Conservation (phyloP, 1,140 invertebrate species). For the Eupristina koningsbergeri region DNA sequence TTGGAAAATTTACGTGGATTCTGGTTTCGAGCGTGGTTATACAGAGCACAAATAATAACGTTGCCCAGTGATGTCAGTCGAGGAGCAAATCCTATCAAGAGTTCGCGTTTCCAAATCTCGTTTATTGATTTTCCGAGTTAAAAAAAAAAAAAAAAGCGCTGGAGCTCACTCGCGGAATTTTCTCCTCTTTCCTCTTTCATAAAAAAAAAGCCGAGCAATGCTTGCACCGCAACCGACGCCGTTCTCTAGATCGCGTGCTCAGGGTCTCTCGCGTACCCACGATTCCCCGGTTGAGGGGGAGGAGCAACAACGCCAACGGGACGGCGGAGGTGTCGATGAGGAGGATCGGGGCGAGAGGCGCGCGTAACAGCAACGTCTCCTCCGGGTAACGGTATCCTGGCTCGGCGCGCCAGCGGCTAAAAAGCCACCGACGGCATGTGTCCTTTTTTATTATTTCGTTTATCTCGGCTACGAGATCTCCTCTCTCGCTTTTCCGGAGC, state of each 20-base stretch:
- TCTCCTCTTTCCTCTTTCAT: not conserved
- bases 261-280: not conserved
- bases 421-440: not conserved
- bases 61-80: not conserved
- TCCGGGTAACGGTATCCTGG: not conserved
- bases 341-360: not conserved
- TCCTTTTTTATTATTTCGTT: constrained; percentile 42
- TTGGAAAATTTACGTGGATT: not conserved
- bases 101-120: not conserved
- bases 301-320: not conserved
- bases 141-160: constrained; percentile 8
- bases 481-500: not conserved
- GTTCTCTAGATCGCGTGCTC: not conserved
- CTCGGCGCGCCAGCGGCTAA: too few relatives aligned
- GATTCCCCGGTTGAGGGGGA: not conserved
- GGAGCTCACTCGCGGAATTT: not conserved
- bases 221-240: not conserved
- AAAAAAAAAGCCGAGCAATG: not conserved
- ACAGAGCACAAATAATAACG: not conserved
- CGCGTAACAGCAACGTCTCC: not conserved
- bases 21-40: not conserved
- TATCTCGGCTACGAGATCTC: constrained; percentile 22
- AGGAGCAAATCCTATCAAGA: too few relatives aligned
- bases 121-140: not conserved
- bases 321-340: not conserved